Percentiles rank a stretch among this genome's conserved stretches.
These are phyloP conservation scores for Cyprinella venusta DNA, from an alignment of 2,797 vertebrate genomes.

Conservation along the genomic window DNA sequence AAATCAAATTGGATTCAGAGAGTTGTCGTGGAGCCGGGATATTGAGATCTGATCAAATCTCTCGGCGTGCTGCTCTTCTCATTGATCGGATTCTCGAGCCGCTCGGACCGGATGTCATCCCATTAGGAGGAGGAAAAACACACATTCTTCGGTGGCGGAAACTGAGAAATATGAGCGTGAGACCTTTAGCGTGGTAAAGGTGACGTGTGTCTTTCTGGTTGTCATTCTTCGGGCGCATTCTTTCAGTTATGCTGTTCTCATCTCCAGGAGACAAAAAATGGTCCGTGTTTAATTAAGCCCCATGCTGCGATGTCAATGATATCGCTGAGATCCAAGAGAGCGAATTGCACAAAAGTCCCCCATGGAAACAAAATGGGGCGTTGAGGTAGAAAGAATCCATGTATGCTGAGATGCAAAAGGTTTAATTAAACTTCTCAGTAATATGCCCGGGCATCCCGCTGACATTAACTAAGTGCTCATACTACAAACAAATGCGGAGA, in stretches of 20 bases:
- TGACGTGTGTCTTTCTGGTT: constrained; percentile 30
- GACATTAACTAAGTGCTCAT: not conserved
- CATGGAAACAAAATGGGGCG: constrained; percentile 29
- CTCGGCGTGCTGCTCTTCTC: constrained; percentile 62
- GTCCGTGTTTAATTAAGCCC: constrained; percentile 53
- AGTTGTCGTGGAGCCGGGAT: constrained; percentile 40
- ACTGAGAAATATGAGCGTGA: constrained; percentile 17
- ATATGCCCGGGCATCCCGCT: constrained; percentile 10
- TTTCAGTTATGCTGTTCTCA: constrained; percentile 17
- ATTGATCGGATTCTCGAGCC: constrained; percentile 70
- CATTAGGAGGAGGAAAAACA: constrained; percentile 36
- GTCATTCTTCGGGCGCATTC: constrained; percentile 32
- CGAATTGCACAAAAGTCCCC: not conserved
- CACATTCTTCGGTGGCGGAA: constrained; percentile 21
- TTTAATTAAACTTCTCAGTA: constrained; percentile 30
- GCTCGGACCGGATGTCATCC: constrained; percentile 53
- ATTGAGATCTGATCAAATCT: constrained; percentile 75
- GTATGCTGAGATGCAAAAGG: constrained; percentile 23
- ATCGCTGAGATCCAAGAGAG: constrained; percentile 20
- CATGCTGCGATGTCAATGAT: constrained; percentile 32
- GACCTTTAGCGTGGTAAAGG: constrained; percentile 13
- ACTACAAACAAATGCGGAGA: constrained; percentile 14
- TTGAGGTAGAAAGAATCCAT: constrained; percentile 12
- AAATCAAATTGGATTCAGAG: constrained; percentile 57
- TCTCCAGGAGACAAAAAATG: constrained; percentile 44